phyloP scores from a whole-genome alignment of 2,888 invertebrate species.

The Cataglyphis altisquamis region DNA sequence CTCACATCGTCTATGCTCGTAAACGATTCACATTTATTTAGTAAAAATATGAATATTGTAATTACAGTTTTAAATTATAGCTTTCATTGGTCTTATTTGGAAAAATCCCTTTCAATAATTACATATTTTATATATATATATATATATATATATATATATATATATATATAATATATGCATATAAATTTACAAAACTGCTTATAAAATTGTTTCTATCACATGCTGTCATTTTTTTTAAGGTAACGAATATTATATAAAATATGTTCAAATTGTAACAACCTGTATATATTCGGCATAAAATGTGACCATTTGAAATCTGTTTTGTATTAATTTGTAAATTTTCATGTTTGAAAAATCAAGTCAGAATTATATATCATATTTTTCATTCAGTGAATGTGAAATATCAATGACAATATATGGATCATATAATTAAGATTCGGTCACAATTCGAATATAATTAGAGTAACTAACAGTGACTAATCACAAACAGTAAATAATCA shows the following conservation, averaged over 20 bases:
- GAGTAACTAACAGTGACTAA: neutral
- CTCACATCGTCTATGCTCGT: neutral
- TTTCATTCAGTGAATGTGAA: neutral
- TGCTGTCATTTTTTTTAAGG: neutral
- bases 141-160: conserved; percentile 6
- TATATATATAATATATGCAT: neutral
- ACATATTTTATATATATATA: conserved; percentile 16
- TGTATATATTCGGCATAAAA: neutral
- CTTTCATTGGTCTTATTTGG: conserved; percentile 9
- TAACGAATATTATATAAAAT: conserved; percentile 1
- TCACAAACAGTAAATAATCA: neutral
- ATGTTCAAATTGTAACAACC: conserved; percentile 6
- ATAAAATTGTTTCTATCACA: conserved; percentile 33
- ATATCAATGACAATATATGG: neutral
- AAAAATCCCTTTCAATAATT: neutral
- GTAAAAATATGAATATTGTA: neutral
- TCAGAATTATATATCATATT: conserved; percentile 1
- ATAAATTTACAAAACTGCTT: conserved; percentile 1
- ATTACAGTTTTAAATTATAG: conserved; percentile 10
- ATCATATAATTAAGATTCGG: neutral
- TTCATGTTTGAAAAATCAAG: neutral
- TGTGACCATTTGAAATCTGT: neutral
- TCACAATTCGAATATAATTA: neutral
- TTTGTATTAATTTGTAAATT: neutral
- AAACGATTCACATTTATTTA: neutral